These are phyloP conservation scores for Haplotaxodon microlepis DNA, from an alignment of 2,113 vertebrate species.

Conservation along the genomic window DNA sequence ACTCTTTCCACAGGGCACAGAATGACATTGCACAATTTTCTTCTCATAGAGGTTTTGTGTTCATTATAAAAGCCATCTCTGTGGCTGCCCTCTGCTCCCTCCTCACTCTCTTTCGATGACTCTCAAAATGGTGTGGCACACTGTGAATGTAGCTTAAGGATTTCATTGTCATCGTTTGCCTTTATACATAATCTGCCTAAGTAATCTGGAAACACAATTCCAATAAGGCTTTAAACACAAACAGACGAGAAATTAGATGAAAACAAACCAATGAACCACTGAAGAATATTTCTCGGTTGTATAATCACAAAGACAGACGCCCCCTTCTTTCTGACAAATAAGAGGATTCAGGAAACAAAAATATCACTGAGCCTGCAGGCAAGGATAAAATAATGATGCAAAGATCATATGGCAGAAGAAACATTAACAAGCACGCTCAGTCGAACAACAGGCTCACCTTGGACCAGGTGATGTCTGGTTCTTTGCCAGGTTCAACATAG, in stretches of 20 bases:
- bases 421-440: not conserved
- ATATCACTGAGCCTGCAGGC: not conserved
- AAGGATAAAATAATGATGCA: not conserved
- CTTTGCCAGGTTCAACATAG: conserved; percentile 86
- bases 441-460: conserved; percentile 76
- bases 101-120: not conserved
- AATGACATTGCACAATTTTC: conserved; percentile 26
- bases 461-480: conserved; percentile 92
- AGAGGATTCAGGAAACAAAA: not conserved
- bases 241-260: conserved; percentile 24
- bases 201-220: conserved; percentile 26
- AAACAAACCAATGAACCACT: conserved; percentile 34
- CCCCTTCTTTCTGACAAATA: not conserved
- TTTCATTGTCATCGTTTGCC: not conserved
- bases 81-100: not conserved
- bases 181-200: conserved; percentile 29
- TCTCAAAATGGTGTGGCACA: not conserved
- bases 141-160: not conserved
- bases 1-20: conserved; percentile 30
- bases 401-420: not conserved
- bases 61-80: conserved; percentile 8
- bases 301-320: not conserved
- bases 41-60: conserved; percentile 7
- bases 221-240: conserved; percentile 20
- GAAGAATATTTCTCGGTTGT: not conserved